Evolutionary conservation across 2,113 vertebrate species (phyloP), one percentile per base, ranked within the genome.

Genomic region (Vulpes lagopus): DNA sequence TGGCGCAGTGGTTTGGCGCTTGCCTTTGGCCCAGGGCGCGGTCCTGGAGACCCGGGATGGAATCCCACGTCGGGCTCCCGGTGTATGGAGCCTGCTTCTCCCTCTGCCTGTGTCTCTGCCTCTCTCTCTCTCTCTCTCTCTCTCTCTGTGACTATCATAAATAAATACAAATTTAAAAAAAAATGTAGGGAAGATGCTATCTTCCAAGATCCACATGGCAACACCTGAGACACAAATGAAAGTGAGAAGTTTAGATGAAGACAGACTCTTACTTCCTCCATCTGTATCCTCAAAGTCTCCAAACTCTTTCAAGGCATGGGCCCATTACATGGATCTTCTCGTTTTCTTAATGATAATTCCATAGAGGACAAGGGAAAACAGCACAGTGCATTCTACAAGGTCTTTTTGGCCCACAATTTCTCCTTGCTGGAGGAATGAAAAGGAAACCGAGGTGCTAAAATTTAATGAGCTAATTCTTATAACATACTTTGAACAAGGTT

Each of bases 401-500:
- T 0, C 32, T 87, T 53, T 85, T 17, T 79, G 16, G 5, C 22
- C 11, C 65, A 43, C 65, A 62, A 64, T 94, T 92, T 25, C 25
- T 64, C 30, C 49, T 94, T 51, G 43, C 27, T 73, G 73, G 73
- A 27, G 49, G 93, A 90, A 96, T 83, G 1, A 84, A 92, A 20
- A 92, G 11, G 27, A 64, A 96, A 62, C 7, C 32, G n/a, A 84
- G n/a, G 11, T 38, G 38, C 32, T 89, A 83, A 25, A 93, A 81
- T 19, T 73, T 60, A 65, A 64, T 73, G n/a, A 91, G 16, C 30
- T 84, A 76, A 79, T 67, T 85, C 60, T 85, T 91, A 84, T 11
- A 89, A 93, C 83, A 86, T 59, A 76, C 5, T 67, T 89, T 73
- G 9, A 83, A 90, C 5, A 92, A 14, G 73, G 76, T 59, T 93